Evolutionary conservation across 2,113 vertebrate species (phyloP).

Genomic region (Sula dactylatra): DNA sequence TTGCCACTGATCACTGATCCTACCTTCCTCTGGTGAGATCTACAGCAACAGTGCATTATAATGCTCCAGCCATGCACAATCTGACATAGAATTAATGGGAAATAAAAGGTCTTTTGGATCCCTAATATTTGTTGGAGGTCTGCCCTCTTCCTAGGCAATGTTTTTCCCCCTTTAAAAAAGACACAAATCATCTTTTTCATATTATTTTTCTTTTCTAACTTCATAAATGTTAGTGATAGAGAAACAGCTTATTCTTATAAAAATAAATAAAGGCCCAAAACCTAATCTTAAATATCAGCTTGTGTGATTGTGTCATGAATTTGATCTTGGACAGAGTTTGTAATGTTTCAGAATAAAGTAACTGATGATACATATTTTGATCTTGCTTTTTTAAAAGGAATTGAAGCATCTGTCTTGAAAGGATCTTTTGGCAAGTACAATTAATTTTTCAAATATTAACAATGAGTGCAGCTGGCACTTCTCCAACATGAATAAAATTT

Average conservation of each 20-base stretch:
- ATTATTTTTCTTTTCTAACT: not conserved
- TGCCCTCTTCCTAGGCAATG: not conserved
- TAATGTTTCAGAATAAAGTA: not conserved
- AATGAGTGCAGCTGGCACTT: not conserved
- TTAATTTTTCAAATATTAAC: constrained; percentile 27
- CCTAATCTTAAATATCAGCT: not conserved
- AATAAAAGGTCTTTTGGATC: not conserved
- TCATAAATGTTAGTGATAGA: not conserved
- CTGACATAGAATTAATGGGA: not conserved
- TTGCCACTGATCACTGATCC: not conserved
- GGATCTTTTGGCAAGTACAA: not conserved
- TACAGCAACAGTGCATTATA: not conserved
- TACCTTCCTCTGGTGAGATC: not conserved
- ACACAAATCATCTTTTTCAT: not conserved
- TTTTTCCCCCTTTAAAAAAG: not conserved
- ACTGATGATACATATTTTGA: not conserved
- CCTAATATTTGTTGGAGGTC: not conserved
- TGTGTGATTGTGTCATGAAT: not conserved
- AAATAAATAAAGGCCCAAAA: not conserved
- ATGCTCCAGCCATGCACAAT: not conserved
- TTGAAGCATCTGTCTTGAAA: constrained; percentile 29
- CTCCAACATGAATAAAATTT: constrained; percentile 6
- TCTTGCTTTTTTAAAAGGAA: constrained; percentile 4
- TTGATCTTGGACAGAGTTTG: not conserved
- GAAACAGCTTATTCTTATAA: not conserved